Evolutionary conservation across 2,888 invertebrate species (phyloP), one percentile per base, ranked within the genome.

Genomic region (Andrena flavipes): DNA sequence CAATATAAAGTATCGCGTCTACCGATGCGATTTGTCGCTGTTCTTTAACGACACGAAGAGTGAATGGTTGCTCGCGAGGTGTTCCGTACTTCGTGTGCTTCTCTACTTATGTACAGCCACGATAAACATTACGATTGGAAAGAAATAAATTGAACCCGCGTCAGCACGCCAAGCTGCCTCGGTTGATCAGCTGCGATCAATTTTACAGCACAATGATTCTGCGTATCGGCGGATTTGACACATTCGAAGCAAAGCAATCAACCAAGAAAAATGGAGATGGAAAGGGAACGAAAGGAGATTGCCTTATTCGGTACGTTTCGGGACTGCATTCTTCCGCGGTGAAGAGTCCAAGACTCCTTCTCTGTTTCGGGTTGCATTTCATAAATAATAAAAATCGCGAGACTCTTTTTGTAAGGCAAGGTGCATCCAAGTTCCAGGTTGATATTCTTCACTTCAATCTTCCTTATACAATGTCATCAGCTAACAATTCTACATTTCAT

Each of bases 371-470:
- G 26, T 13, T 30, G 23, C 29, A 42, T 29, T 42, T 51, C 35
- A 35, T 20, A 74, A n/a, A 60, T 75, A 72, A 71, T 60, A 60
- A 49, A 60, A 75, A 75, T 72, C 56, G 60, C 10, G 33, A 49
- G 16, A 13, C 23, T 5, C 8, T 23, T 7, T 33, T 2, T n/a
- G 42, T 1, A 5, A 16, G 16, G 42, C 42, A 42, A 42, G 16
- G 42, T 42, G 13, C 13, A 73, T 42, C 54, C 56, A 29, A 13
- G 23, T 42, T 29, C 29, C 20, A 8, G 42, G 4, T 16, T 42
- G 54, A 73, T 42, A 65, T 65, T 33, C 13, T 16, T 5, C 54
- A 29, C 10, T 35, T 49, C 35, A 7, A 8, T 48, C 13, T n/a
- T 6, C 2, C 23, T 16, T 33, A 10, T 35, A 20, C 13, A 33